Base-by-base conservation (phyloP, 1,140 invertebrate species). In the Aplysia californica region DNA sequence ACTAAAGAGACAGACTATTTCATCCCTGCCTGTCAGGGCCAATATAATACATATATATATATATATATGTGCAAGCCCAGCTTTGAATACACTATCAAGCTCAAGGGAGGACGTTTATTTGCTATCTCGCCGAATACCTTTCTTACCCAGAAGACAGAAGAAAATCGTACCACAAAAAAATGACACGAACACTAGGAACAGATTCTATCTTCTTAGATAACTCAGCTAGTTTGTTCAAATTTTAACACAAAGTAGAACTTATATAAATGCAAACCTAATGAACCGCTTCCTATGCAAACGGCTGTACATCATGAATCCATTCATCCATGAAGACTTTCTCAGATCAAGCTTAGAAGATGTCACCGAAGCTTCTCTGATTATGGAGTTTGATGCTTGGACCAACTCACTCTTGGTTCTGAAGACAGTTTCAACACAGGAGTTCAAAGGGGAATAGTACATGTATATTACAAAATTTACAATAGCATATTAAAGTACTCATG, bases 251-350 rank as follows among this genome's bases (percentile, higher is more conserved):
- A 15, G 44, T 50, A n/a, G 10, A 50, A 50, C 10, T 10, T 15
- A 50, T 50, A 15, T 10, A 50, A n/a, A 50, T 50, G n/a, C 44
- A 50, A 50, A 50, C 87, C 81, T 78, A 59, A 87, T 86, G 65
- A 83, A 87, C 29, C 78, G 79, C 69, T 80, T 82, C 44, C 87
- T 83, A 70, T 88, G 84, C 21, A 87, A 41, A 50, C 83, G 74
- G 79, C 85, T 87, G 76, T 84, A 88, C 87, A 88, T 88, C 87
- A 88, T 88, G 69, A 88, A 88, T 26, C 87, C 87, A 81, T 88
- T 88, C 87, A 88, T 87, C 87, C 87, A 88, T 0, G 86, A 86
- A 2, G 85, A 85, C 59, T 86, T 85, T 39, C 87, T 75, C 26
- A 83, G 83, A 67, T 88, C 87, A 61, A 87, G 41, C 70, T 82